Base-by-base conservation (phyloP, 1,140 invertebrate species). In the Platorchestia sp. region DNA sequence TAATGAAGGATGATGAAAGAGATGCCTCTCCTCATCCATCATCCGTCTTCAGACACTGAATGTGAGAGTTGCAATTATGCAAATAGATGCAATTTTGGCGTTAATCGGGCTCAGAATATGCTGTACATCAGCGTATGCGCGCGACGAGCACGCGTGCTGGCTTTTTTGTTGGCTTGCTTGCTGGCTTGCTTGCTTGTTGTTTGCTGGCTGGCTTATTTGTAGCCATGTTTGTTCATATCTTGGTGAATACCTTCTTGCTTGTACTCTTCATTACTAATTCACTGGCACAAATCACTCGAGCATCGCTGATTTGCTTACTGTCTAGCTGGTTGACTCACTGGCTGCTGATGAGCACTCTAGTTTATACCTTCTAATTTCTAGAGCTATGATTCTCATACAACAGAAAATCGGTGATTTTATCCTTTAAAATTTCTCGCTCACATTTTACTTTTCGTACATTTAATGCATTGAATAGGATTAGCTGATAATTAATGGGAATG, bases 31-130 rank as follows among this genome's bases (percentile, higher is more conserved):
- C 59, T 75, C 59, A 75, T 75, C 59, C 59, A 75, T 75, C 59
- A 75, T 75, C 59, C 59, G 59, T 75, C 59, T 75, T 75, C 59
- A 27, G 59, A 75, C 59, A 75, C 59, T 75, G 59, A 75, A 75
- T 75, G 59, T 75, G 59, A 75, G 59, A 75, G 59, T 75, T 75
- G 59, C 59, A 75, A 75, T 75, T 75, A 75, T 75, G 59, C 59
- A 75, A 75, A 75, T 75, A 75, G 59, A 75, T 10, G 59, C 59
- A 75, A 75, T 75, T 75, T 75, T 75, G 59, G 59, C 59, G 27
- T 27, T 75, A 75, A 75, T 75, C 59, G 59, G 14, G 59, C 10
- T 36, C 59, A 27, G 27, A 1, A 75, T 3, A 36, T 27, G 59
- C 59, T 1, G 59, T 75, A 75, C 59, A 75, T 75, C 59, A 75